Evolutionary conservation across 2,113 vertebrate species (phyloP).

Genomic region (Opisthocomus hoazin): DNA sequence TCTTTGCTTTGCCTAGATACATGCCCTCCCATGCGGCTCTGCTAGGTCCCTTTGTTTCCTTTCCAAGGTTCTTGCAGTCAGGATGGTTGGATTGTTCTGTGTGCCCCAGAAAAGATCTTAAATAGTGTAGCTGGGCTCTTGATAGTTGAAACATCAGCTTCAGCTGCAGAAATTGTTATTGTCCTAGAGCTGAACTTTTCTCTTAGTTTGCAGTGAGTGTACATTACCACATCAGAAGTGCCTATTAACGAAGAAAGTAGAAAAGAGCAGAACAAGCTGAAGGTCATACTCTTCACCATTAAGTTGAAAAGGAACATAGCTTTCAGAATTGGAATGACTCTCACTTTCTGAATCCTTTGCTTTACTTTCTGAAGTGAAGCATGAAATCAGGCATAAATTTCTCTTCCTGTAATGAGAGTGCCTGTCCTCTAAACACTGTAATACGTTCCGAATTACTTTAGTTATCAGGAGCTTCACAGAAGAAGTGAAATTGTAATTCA

Average conservation of each 20-base stretch:
- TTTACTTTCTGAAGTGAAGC: slow-evolving; percentile 8
- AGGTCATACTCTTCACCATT: not conserved
- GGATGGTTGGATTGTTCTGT: not conserved
- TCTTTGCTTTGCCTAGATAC: not conserved
- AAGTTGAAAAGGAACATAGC: not conserved
- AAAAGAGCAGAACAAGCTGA: slow-evolving; percentile 10
- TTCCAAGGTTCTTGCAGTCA: not conserved
- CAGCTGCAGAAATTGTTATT: not conserved
- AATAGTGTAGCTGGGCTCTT: not conserved
- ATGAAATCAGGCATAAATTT: slow-evolving; percentile 11
- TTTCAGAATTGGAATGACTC: not conserved
- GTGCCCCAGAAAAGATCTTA: not conserved
- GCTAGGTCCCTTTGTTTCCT: not conserved
- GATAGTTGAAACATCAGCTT: not conserved
- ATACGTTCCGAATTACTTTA: not conserved
- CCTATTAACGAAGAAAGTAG: not conserved
- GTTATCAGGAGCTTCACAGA: not conserved
- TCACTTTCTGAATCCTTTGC: not conserved
- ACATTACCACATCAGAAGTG: not conserved
- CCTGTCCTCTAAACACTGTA: not conserved
- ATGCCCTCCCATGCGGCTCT: not conserved
- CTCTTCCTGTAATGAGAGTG: not conserved
- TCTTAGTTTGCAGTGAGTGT: not conserved
- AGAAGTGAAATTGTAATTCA: not conserved
- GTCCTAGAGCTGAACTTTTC: not conserved